Evolutionary conservation across 2,797 vertebrate genomes (phyloP), one percentile per base, ranked within the genome.

Genomic region (Channa striata): DNA sequence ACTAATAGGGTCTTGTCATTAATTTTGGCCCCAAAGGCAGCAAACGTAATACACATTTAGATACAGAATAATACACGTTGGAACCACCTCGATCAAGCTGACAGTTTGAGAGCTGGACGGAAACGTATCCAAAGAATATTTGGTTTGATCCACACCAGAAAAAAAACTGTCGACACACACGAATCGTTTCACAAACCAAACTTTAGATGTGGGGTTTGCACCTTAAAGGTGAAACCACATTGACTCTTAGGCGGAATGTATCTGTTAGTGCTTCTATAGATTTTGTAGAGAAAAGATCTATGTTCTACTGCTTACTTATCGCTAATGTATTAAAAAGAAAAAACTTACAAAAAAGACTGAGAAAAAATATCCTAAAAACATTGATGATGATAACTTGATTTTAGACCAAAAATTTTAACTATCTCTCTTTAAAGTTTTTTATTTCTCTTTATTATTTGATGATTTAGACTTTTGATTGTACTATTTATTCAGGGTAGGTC

Each of bases 351-450:
- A 92, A 93, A 93, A 92, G 80, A 90, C 89, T 87, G 89, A 91
- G 80, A 90, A 93, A 93, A 86, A 92, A 85, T 78, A 91, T 88
- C 85, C 89, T 92, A 82, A 91, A 92, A 92, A 94, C 69, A 80
- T 88, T 89, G 87, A 92, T 93, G 86, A 93, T 91, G 85, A 93
- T 94, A 90, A 94, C 93, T 93, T 94, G 93, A 96, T 95, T 96
- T 95, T 96, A 96, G 95, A 97, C 95, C 95, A 97, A 96, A 97
- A 95, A 94, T 93, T 90, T 89, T 80, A 88, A 82, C 78, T 94
- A 89, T 94, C 90, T 95, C 93, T 93, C 92, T 93, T 87, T 91
- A 76, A 70, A 78, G 61, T 84, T 91, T 76, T 87, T 89, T 46
- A 66, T 89, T 90, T 87, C 43, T 70, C 51, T 66, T 90, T 80